Base-by-base conservation (phyloP, 1,140 invertebrate species). In the Lordiphosa mommai region DNA sequence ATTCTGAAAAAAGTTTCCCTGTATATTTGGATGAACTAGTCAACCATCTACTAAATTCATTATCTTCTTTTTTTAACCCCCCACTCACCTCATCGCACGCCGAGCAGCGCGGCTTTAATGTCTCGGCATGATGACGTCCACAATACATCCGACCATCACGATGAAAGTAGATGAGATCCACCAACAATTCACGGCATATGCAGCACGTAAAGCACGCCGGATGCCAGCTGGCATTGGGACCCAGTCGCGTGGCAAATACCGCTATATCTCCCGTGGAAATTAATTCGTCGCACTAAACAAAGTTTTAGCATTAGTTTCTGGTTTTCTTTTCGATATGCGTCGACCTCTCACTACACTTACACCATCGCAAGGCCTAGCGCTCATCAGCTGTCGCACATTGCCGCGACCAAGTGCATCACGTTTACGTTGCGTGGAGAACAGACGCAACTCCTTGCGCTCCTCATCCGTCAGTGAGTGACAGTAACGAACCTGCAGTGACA, bases 141-240 rank as follows among this genome's bases (percentile, higher is more conserved):
- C 98, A 99, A 89, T 96, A 99, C 0, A 99, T 91, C 33, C 94
- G 92, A 16, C 94, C 94, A 66, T 96, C 95, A 72, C 94, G 92
- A 92, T 92, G 96, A 90, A 99, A 99, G 91, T 99, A 99, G 84
- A 99, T 98, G 65, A 99, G 93, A 90, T 99, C 98, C 8, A 99
- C 97, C 9, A 99, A 93, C 16, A 99, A 92, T 89, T 99, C 97
- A 50, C 94, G 92, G 89, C 98, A 99, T 14, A 96, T 93, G 86
- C 91, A 92, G 90, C 98, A 99, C 9, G 93, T 92, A 90, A 99
- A 99, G 90, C 98, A 99, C 20, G 93, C 93, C 14, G 97, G 97
- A 91, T 98, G 96, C 96, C 96, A 98, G 61, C 94, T 93, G 16
- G 93, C 92, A 27, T 94, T 92, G 0, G 95, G 93, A 0, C 97